Evolutionary conservation across 2,888 invertebrate genomes (phyloP).

Genomic region (Cosmopolites sordidus): DNA sequence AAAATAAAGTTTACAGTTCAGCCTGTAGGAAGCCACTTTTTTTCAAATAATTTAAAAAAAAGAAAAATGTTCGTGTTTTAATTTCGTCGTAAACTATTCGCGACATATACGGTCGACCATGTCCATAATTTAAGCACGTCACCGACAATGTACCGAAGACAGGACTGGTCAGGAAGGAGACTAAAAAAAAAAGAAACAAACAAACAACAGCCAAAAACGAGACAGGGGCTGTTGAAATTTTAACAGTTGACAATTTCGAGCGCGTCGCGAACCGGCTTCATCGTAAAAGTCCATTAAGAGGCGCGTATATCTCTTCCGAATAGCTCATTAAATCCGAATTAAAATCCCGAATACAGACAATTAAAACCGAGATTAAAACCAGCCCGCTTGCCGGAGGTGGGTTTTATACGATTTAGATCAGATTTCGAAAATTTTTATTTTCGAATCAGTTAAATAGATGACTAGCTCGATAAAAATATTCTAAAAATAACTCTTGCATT

Average conservation of each 20-base stretch:
- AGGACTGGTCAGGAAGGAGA: not conserved
- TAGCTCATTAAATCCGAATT: constrained; percentile 21
- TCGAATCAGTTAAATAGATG: no score
- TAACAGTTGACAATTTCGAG: constrained; percentile 18
- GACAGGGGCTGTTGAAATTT: constrained; percentile 12
- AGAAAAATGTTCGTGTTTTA: not conserved
- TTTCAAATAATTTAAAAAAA: no score
- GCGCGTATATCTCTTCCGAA: constrained; percentile 11
- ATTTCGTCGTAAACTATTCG: not conserved
- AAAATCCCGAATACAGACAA: constrained; percentile 14
- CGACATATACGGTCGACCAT: not conserved
- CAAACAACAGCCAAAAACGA: not conserved
- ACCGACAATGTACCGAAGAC: not conserved
- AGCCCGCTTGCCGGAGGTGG: no score
- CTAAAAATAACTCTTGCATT: no score
- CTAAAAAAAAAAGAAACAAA: not conserved
- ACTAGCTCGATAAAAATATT: no score
- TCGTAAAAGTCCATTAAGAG: constrained; percentile 19
- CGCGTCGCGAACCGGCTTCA: constrained; percentile 1
- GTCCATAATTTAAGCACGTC: not conserved
- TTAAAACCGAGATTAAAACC: constrained; percentile 17
- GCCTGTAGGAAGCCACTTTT: no score
- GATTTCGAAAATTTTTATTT: no score
- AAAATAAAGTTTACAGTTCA: no score
- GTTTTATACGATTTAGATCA: no score